phyloP scores from a whole-genome alignment of 2,888 invertebrate species.

The Spodoptera littoralis region DNA sequence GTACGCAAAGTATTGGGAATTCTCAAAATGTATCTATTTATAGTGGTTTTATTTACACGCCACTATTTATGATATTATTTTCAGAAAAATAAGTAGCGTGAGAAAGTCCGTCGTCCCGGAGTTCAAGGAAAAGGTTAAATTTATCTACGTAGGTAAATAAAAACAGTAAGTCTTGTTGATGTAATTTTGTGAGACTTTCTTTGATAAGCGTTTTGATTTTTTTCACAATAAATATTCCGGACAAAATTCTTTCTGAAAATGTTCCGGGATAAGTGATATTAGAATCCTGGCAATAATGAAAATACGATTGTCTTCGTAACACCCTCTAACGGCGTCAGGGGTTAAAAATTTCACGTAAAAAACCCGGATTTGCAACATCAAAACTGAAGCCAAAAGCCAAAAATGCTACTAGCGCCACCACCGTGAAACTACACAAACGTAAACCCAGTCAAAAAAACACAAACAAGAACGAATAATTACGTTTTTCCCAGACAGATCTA shows the following conservation, averaged over 20 bases:
- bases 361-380: neutral
- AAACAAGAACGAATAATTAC: conserved; percentile 23
- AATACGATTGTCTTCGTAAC: too few relatives aligned
- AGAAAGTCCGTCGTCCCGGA: neutral
- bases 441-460: conserved; percentile 3
- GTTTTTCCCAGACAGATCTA: conserved; percentile 34
- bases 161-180: too few relatives aligned
- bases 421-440: neutral
- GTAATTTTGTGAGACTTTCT: too few relatives aligned
- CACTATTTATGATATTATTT: neutral
- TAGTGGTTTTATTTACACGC: conserved; percentile 16
- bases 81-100: neutral
- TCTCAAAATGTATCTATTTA: conserved; percentile 19
- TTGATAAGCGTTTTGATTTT: too few relatives aligned
- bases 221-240: too few relatives aligned
- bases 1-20: conserved; percentile 21
- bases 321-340: too few relatives aligned
- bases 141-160: neutral
- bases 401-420: too few relatives aligned
- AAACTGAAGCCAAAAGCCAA: neutral
- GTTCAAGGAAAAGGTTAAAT: neutral
- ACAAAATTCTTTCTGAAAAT: too few relatives aligned
- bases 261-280: too few relatives aligned
- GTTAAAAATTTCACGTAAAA: too few relatives aligned
- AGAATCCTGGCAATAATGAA: too few relatives aligned